Percentiles rank a stretch among this genome's conserved stretches.
phyloP scores from a whole-genome alignment of 2,113 vertebrate genomes.

The Anthoscopus minutus region DNA sequence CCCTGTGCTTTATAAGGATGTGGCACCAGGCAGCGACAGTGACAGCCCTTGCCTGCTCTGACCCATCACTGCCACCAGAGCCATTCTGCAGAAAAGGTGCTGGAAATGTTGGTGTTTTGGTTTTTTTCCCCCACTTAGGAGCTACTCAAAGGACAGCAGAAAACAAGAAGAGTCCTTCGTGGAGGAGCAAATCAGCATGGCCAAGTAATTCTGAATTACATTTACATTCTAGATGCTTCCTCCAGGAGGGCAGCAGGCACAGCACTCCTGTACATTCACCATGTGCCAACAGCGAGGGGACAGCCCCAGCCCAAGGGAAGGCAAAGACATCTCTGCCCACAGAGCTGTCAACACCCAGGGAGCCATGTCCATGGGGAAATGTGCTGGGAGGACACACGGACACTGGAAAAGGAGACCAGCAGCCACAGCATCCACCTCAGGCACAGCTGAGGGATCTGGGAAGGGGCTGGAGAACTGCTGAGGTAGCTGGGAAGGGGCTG shows the following conservation, averaged over 20 bases:
- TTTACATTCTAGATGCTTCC: too few species aligned
- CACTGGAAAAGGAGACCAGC: not conserved
- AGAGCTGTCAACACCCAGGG: not conserved
- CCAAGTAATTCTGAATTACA: not conserved
- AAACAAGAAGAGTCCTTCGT: not conserved
- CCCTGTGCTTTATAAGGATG: not conserved
- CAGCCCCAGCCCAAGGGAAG: not conserved
- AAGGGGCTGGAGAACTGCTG: too few species aligned
- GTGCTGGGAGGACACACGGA: not conserved
- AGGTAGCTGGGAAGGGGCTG: too few species aligned
- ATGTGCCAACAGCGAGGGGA: not conserved
- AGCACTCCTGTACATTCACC: not conserved
- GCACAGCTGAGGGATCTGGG: accelerated
- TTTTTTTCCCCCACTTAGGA: not conserved
- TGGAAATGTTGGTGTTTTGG: not conserved
- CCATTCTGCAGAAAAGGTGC: not conserved
- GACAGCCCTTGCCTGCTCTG: not conserved
- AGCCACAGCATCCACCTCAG: not conserved
- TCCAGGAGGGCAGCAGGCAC: not conserved
- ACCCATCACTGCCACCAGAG: not conserved
- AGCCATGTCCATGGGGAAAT: accelerated
- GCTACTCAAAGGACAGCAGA: not conserved
- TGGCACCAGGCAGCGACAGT: not conserved
- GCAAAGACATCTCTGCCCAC: not conserved
- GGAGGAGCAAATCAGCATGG: not conserved